Percentiles rank a stretch among this genome's conserved stretches.
phyloP scores from a whole-genome alignment of 2,888 invertebrate genomes.

The Pristionchus exspectatus region DNA sequence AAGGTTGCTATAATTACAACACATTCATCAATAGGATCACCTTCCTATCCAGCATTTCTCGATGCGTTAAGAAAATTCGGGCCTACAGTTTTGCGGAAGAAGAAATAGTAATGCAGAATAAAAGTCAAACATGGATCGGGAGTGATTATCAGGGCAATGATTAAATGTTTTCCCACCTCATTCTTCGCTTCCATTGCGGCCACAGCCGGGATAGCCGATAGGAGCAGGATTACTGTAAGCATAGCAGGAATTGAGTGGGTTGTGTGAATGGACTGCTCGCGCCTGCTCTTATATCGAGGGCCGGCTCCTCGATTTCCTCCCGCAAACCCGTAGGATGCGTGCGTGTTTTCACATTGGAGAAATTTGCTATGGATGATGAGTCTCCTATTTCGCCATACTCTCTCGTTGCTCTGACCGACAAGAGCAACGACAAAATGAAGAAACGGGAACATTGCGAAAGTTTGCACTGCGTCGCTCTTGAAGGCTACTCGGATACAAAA shows the following conservation, averaged over 20 bases:
- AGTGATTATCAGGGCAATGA: background rate
- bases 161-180: background rate
- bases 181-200: background rate
- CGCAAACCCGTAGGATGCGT: background rate
- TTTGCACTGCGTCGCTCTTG: slow-evolving; percentile 30
- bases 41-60: too few species aligned
- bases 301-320: background rate
- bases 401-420: too few species aligned
- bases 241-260: background rate
- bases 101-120: too few species aligned
- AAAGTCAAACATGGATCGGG: too few species aligned
- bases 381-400: too few species aligned
- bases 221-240: slow-evolving; percentile 19
- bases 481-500: slow-evolving; percentile 43
- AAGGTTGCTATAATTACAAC: too few species aligned
- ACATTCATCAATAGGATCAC: too few species aligned
- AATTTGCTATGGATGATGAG: too few species aligned
- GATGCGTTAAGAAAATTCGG: too few species aligned
- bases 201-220: background rate
- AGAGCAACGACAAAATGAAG: too few species aligned
- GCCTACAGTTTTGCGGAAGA: too few species aligned
- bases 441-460: background rate
- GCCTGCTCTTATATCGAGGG: slow-evolving; percentile 11
- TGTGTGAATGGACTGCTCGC: background rate
- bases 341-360: background rate